Conservation (phyloP, 2,797 vertebrate genomes). For the Amazona ochrocephala region DNA sequence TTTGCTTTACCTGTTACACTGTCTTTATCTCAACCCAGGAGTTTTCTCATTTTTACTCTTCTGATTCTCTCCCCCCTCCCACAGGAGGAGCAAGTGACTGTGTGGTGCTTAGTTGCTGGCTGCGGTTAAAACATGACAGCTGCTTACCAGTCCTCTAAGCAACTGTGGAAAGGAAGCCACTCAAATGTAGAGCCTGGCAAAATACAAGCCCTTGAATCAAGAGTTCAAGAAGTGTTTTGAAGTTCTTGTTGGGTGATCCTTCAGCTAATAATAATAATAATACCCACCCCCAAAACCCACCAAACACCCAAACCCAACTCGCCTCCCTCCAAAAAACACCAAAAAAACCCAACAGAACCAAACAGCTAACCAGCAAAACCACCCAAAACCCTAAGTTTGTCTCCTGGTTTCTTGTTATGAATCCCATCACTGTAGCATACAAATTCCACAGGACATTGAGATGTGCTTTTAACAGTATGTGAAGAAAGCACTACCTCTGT, state of each 20-base stretch:
- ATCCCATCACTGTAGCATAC: neutral
- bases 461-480: neutral
- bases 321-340: neutral
- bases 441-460: neutral
- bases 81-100: neutral
- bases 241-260: neutral
- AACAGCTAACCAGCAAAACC: neutral
- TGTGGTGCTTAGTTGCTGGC: neutral
- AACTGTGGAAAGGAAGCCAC: neutral
- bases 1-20: neutral
- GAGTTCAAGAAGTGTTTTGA: neutral
- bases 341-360: neutral
- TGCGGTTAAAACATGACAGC: neutral
- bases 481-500: accelerated
- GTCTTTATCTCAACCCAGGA: neutral
- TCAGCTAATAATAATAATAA: neutral
- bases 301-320: neutral
- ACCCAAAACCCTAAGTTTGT: accelerated
- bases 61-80: neutral
- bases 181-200: neutral
- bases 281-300: accelerated
- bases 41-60: neutral
- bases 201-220: neutral
- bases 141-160: neutral
- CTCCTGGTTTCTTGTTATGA: neutral